A percentile compares a stretch with the other conserved stretches of the same genome.
Evolutionary conservation across 2,888 invertebrate genomes (phyloP).

Genomic region (Ecdyonurus torrentis): DNA sequence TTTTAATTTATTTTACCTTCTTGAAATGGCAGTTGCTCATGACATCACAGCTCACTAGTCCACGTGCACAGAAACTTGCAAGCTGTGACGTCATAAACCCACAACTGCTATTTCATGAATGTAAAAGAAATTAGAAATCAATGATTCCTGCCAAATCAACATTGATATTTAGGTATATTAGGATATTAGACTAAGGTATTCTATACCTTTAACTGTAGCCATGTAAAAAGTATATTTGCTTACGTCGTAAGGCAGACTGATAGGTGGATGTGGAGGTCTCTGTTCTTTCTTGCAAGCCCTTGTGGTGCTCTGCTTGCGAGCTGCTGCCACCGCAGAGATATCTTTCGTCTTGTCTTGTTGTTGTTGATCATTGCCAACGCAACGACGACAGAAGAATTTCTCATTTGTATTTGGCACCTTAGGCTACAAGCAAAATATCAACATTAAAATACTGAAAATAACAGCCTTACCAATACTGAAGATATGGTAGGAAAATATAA

Average conservation of each 20-base stretch:
- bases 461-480: background rate
- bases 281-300: background rate
- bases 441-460: slow-evolving; percentile 2
- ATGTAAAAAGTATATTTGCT: too few relatives aligned
- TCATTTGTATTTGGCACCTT: background rate
- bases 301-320: background rate
- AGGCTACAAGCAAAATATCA: background rate
- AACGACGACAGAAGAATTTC: background rate
- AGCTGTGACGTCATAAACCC: too few relatives aligned
- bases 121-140: too few relatives aligned
- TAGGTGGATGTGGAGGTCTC: background rate
- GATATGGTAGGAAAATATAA: background rate
- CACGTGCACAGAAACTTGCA: too few relatives aligned
- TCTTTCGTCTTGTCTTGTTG: background rate
- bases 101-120: too few relatives aligned
- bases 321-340: background rate
- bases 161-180: too few relatives aligned
- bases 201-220: too few relatives aligned
- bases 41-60: too few relatives aligned
- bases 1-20: too few relatives aligned
- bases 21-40: too few relatives aligned
- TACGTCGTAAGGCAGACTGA: background rate
- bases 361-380: background rate
- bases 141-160: too few relatives aligned
- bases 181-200: too few relatives aligned